Base-by-base conservation (phyloP, 1,140 invertebrate species). In the Eubasilissa regina region DNA sequence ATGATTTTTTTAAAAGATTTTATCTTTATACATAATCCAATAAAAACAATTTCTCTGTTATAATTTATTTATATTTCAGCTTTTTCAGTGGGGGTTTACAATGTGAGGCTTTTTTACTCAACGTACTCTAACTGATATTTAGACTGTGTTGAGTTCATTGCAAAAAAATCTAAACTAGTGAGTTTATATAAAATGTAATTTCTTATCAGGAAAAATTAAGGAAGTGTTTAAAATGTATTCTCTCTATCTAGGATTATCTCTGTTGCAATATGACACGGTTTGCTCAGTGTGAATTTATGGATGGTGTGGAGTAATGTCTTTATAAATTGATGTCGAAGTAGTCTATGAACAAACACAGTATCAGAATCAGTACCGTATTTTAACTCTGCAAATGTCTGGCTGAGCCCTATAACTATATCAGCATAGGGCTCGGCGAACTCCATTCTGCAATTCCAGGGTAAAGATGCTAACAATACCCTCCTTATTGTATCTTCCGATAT, bases 271-370 rank as follows among this genome's bases (percentile, higher is more conserved):
- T 48, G 44, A 45, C 62, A 56, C 1, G 55, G 48, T 13, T 70
- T 43, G n/a, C 3, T 17, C 48, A 58, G 10, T 56, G 35, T 78
- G 19, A 78, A 78, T 72, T 70, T 78, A 47, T 78, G 62, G 15
- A 72, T 70, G 7, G 64, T 70, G 12, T 60, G 35, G n/a, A 78
- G 35, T 17, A 70, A 78, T 17, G 58, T 44, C 19, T 78, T 51
- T 21, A 78, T 78, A 70, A 78, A 78, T 56, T 78, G 62, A 56
- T 78, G 76, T 4, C 44, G 13, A 25, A 78, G 25, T 45, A 78
- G 47, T 48, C 44, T 78, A 19, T 78, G 76, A 15, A 48, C n/a
- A 56, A 78, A 72, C 11, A 78, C 64, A 45, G 12, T 35, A 25
- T 78, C 76, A 15, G 48, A 56, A 17, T 78, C 53, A 44, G 44